Base-by-base conservation (phyloP, 1,140 invertebrate genomes). In the Philopotamus ludificatus region DNA sequence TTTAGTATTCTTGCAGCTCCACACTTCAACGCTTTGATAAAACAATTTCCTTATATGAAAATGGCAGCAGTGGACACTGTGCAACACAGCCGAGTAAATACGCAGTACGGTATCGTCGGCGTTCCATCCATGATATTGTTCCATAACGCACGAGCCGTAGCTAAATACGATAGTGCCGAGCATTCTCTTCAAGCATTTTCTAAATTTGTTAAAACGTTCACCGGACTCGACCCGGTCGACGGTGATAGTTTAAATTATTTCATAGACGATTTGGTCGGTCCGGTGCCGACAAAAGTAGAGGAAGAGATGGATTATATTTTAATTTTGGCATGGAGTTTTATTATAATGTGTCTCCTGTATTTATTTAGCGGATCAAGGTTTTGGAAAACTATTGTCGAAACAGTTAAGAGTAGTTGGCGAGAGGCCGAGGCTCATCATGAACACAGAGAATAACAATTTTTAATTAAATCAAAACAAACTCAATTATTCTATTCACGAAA, bases 31-130 rank as follows among this genome's bases (percentile, higher is more conserved):
- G 91, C 94, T 1, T 74, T 98, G 28, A 72, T 90, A 84, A 64
- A 84, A 87, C 88, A 87, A 2, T 97, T 93, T 81, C 93, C 93
- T 8, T 85, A 89, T 72, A 82, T 98, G 3, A 90, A 91, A 77
- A 86, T 95, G 74, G 87, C 93, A 23, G 95, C 94, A 9, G 86
- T 98, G 15, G 94, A 98, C 84, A 92, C 93, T 0, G 86, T 92
- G 65, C 87, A 89, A 73, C 88, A 94, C 74, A 88, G 89, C 70
- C 86, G 89, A 47, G 90, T 95, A 26, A 96, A 96, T 78, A 91
- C 93, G 0, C 90, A 94, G 73, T 95, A 94, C 82, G 94, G 95
- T 16, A 92, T 97, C 67, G 88, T 95, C n/a, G 93, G 92, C 16
- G 89, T 97, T 21, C 95, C 95, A 39, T 95, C 94, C 28, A 75